Base-by-base conservation (phyloP, 2,888 invertebrate genomes). In the Clistopyga incitator region DNA sequence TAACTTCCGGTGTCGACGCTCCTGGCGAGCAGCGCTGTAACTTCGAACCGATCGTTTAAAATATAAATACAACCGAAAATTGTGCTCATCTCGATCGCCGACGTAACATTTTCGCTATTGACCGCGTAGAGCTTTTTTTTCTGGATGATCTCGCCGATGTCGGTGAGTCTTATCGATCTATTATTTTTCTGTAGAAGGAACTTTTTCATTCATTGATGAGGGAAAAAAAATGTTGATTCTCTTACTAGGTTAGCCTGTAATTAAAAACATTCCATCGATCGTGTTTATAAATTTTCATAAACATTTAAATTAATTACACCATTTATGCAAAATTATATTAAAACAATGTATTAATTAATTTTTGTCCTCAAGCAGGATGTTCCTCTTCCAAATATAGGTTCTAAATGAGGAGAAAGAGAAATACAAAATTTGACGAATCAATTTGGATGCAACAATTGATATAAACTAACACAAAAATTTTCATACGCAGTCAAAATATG, bases 291-390 rank as follows among this genome's bases (percentile, higher is more conserved):
- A 20, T 54, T 56, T 0, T 11, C 10, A 23, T 10, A 23, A 6
- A n/a, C 15, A 34, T 34, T 59, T 15, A 23, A 3, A 18, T 52
- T 20, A n/a, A 52, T n/a, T 29, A 20, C 34, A 0, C 3, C 13
- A n/a, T 65, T 15, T 54, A 56, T 65, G 13, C n/a, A 67, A 20
- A 18, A 13, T n/a, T 13, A 45, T 72, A 67, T 72, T 72, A 65
- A 52, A 18, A 15, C 52, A 52, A 54, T 20, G 10, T 20, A 6
- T 54, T 11, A 10, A 6, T 56, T 25, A 13, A 1, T 1, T 13
- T 25, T 25, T 56, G 11, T 23, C 13, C 10, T 25, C 4, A 25
- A 25, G 13, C 3, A 10, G 10, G 1, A 38, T 38, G n/a, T 38
- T 0, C 38, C n/a, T 70, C 42, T 61, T 38, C 34, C 25, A 45